Conservation (phyloP, 2,113 vertebrate genomes). For the Coptodon rendalli region DNA sequence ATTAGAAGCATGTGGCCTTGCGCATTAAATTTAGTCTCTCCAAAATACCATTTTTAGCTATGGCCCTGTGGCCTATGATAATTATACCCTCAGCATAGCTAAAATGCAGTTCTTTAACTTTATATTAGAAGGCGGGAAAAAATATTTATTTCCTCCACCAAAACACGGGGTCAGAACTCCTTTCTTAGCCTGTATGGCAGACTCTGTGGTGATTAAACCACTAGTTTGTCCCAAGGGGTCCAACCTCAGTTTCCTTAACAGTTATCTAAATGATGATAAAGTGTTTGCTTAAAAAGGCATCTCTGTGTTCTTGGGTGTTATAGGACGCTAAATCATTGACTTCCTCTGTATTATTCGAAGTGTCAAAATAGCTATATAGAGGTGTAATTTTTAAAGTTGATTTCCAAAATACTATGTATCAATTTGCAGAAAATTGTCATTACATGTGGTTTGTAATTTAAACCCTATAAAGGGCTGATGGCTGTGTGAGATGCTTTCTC, state of each 20-base stretch:
- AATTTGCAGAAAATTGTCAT: neutral
- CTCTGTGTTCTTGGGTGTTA: neutral
- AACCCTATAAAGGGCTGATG: neutral
- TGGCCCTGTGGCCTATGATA: neutral
- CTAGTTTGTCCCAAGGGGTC: conserved; percentile 24
- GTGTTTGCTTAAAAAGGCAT: neutral
- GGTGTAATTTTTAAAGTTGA: neutral
- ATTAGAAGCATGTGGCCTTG: neutral
- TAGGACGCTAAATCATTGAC: neutral
- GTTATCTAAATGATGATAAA: conserved; percentile 36
- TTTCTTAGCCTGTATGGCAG: neutral
- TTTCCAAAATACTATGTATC: neutral
- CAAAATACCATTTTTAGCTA: conserved; percentile 26
- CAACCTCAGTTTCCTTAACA: conserved; percentile 33
- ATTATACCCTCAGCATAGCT: conserved; percentile 3
- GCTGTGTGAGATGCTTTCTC: neutral
- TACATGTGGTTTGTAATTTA: neutral
- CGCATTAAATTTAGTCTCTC: neutral
- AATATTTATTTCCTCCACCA: neutral
- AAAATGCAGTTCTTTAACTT: neutral
- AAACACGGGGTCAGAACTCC: neutral
- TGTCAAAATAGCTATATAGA: neutral
- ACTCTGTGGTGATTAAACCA: neutral
- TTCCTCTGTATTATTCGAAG: neutral
- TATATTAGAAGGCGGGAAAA: neutral